Base-by-base conservation (phyloP, 2,113 vertebrate genomes). In the Alosa alosa region DNA sequence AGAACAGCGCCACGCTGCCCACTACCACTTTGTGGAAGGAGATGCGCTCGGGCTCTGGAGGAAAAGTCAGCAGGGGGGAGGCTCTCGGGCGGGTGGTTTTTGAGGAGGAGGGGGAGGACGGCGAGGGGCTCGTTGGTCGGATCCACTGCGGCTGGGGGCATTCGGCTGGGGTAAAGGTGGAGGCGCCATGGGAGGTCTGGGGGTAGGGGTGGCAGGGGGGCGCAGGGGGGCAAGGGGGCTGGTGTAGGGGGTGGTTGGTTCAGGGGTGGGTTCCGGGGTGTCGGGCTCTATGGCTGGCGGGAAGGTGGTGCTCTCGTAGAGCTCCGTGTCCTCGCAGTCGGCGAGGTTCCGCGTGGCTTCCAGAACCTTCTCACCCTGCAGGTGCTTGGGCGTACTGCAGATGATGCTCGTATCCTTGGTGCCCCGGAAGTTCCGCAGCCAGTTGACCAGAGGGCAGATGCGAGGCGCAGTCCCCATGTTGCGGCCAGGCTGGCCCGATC, bases 341-440 rank as follows among this genome's bases (percentile, higher is more conserved):
- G 96, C 96, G 0, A 97, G 96, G 57, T 93, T 97, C 86, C 96
- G 96, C 82, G 98, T 97, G 0, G 96, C 98, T 11, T 99, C 98
- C 75, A 96, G 97, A 7, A 99, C 97, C 86, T 98, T 99, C 90
- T 99, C 97, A 0, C 98, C 98, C 92, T 99, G 98, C 86, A 99
- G 96, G 13, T 96, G 95, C 57, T 99, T 99, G 82, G 98, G 98
- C 91, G 97, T 98, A 15, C 98, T 98, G 84, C 98, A 99, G 87
- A 99, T 99, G 96, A 99, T 99, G n/a, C 96, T 98, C 86, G 96
- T 98, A 88, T 99, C 98, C 86, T 99, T 98, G 89, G 95, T 98
- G 1, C 98, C 98, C 68, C 97, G 96, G 89, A 99, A 99, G 91
- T 97, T 97, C 92, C 97, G 97, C 85, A 99, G 94, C 98, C 98